Evolutionary conservation across 1,140 invertebrate genomes (phyloP), one percentile per base, ranked within the genome.

Genomic region (Musca domestica): DNA sequence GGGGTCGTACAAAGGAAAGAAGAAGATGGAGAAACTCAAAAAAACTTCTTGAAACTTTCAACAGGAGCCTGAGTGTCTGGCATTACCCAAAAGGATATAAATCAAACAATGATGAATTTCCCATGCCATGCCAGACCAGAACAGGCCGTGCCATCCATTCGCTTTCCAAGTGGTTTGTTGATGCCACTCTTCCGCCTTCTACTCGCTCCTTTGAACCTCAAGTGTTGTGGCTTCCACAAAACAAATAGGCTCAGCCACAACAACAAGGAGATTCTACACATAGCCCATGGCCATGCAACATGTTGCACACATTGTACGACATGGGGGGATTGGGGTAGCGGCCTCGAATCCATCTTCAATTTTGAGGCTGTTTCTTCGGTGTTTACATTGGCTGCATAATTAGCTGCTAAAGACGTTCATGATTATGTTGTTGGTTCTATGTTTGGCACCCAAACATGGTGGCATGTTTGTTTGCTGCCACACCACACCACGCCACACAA

Each of bases 11-110:
- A 30, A 9, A 41, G 10, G 6, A 2, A 41, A 41, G 17, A 61
- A 61, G n/a, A n/a, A n/a, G n/a, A n/a, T n/a, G n/a, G n/a, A n/a
- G n/a, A n/a, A n/a, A n/a, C n/a, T n/a, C 2, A 41, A 9, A 61
- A 41, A 23, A 65, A 51, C 20, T 65, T 49, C 64, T 65, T 65
- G 46, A 65, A 65, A 65, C 64, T 65, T 65, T 65, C 64, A 65
- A 65, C 64, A 65, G 64, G 64, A 65, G 64, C 25, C 64, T 25
- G 20, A 14, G n/a, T 65, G 64, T 65, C 64, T 65, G 64, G 64
- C 46, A 65, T 48, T 65, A 49, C 46, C 20, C 22, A 51, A 19
- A 51, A 65, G 41, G 64, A 65, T 30, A 65, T 65, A 65, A 65
- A 65, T 65, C 64, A 65, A 23, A 41, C 12, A 51, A 61, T 61